Conservation (phyloP, 2,888 invertebrate genomes). For the Stenurella melanura region DNA sequence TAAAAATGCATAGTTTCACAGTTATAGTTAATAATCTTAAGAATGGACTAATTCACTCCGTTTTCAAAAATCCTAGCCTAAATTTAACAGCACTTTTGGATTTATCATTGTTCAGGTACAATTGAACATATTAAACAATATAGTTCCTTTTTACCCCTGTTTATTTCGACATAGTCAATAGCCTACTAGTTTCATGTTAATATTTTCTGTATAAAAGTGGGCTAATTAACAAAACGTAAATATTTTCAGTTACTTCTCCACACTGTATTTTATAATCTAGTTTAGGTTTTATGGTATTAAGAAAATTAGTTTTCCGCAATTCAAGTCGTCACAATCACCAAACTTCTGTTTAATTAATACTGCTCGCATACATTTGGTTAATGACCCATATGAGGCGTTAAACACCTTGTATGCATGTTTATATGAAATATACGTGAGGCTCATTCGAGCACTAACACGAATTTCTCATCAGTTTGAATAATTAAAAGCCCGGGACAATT, state of each 20-base stretch:
- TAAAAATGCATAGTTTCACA: no score
- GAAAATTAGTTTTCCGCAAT: not conserved
- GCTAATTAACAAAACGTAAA: no score
- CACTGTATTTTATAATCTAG: not conserved
- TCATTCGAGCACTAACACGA: constrained; percentile 3
- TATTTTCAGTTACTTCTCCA: not conserved
- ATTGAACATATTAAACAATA: no score
- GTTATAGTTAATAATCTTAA: no score
- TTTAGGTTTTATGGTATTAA: not conserved
- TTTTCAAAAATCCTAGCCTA: no score
- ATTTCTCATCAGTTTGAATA: constrained; percentile 31
- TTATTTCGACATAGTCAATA: no score
- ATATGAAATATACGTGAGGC: constrained; percentile 3
- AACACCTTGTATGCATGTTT: constrained; percentile 7
- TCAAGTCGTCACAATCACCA: not conserved
- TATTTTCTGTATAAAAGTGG: no score
- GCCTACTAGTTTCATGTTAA: no score
- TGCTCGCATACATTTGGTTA: not conserved
- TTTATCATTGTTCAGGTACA: no score
- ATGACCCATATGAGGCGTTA: constrained; percentile 2
- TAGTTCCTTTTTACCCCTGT: no score
- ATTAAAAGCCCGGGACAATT: constrained; percentile 33
- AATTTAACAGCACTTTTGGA: no score
- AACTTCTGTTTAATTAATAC: not conserved
- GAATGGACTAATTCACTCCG: no score